Evolutionary conservation across 2,113 vertebrate genomes (phyloP), one percentile per base, ranked within the genome.

Genomic region (Galbula dea): DNA sequence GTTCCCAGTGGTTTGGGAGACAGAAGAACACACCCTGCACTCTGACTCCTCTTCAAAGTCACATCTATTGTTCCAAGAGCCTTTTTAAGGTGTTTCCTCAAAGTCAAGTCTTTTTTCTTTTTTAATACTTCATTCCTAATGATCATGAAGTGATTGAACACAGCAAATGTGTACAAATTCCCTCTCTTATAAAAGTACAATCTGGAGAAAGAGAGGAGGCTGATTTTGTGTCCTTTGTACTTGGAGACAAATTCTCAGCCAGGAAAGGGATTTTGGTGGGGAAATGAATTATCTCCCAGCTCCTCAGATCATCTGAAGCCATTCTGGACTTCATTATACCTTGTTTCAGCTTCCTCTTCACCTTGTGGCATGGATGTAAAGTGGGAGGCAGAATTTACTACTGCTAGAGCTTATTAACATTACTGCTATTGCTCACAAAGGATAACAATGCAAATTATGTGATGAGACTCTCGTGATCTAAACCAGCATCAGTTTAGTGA

Each of bases 21-120:
- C 36, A 37, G 66, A 12, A 71, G 26, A 45, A 11, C 54, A 13
- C 34, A 30, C 73, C 63, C 63, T 73, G 82, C 73, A 19, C 75
- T 67, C 66, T 27, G 34, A 61, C 65, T 89, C 81, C 66, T 51
- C 69, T 91, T 96, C 96, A 93, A 95, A 95, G 90, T 18, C 74
- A 23, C 3, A 1, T 45, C 90, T 90, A 48, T 90, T 78, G 27
- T 84, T 95, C 37, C 58, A 81, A 86, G 46, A 88, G 58, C 43
- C n/a, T 67, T 96, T 94, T 94, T 81, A 91, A 95, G 87, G 63
- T 29, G 32, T 65, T 90, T 76, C 73, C 39, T 94, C 66, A 78
- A 69, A 19, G 8, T 15, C 76, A 29, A 45, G 34, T 45, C 37
- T 36, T 32, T 51, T 51, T 27, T 51, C 27, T 51, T 51, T 27